Base-by-base conservation (phyloP, 2,113 vertebrate genomes). In the Irena cyanogastra region DNA sequence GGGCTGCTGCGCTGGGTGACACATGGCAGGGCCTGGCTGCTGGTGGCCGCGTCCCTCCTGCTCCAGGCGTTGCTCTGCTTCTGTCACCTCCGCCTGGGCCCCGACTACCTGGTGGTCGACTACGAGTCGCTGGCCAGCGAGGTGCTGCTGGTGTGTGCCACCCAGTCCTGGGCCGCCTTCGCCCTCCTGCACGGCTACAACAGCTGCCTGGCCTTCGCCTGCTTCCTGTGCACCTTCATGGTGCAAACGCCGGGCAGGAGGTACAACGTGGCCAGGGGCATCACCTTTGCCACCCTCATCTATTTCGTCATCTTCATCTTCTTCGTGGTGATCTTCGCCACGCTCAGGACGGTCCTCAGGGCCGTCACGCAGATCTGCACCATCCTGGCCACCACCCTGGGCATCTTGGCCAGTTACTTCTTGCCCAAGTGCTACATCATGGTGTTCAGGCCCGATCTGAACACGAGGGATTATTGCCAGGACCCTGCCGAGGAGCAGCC, bases 151-250 rank as follows among this genome's bases (percentile, higher is more conserved):
- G 28, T 97, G 37, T 99, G 99, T n/a, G 95, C 79, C 3, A 53
- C 97, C 3, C 13, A 16, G 11, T 97, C 98, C 52, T 97, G 98
- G 97, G 2, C 52, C 1, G 97, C 96, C 75, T 97, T 99, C 1
- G 92, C 95, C 35, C 24, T 99, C 16, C 94, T 99, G 92, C 98
- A 99, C 0, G 93, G 97, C 44, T 91, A 94, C 87, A 99, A 98
- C 1, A 21, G n/a, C 59, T 33, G 66, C 18, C 60, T 99, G 88
- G 97, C 97, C 30, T 63, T 89, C 2, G 3, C 91, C 26, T 99
- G 98, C 8, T 98, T 99, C 93, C 98, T 99, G 79, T 98, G 98
- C 96, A 99, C 98, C 7, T 99, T 99, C 97, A 98, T 99, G 98
- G 99, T 98, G 6, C 96, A 96, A 30, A 98, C 96, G 28, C 94